These are phyloP conservation scores for Lerema accius DNA, from an alignment of 1,140 invertebrate genomes.

Conservation along the genomic window DNA sequence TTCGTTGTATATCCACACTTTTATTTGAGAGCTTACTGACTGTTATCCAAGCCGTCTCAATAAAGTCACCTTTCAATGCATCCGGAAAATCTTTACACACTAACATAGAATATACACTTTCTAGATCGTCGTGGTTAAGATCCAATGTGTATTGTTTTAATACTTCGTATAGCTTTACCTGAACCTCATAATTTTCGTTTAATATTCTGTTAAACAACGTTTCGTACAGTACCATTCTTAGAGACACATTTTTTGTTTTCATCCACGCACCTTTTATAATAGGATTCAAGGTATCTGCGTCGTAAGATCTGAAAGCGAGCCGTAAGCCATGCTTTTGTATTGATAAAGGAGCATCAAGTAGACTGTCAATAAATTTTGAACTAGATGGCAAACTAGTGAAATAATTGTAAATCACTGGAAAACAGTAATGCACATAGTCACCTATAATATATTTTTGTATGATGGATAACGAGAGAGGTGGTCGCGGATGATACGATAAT, in stretches of 20 bases:
- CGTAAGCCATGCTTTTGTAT: slow-evolving; percentile 66
- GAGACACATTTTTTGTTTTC: slow-evolving; percentile 60
- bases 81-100: slow-evolving; percentile 36
- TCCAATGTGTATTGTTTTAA: slow-evolving; percentile 37
- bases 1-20: slow-evolving; percentile 36
- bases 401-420: slow-evolving; percentile 57
- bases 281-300: slow-evolving; percentile 44
- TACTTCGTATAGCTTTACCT: slow-evolving; percentile 45
- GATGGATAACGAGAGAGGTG: slow-evolving; percentile 50
- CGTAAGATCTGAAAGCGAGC: slow-evolving; percentile 56
- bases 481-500: slow-evolving; percentile 51
- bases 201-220: slow-evolving; percentile 48
- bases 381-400: slow-evolving; percentile 45
- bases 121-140: neutral
- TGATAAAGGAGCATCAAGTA: slow-evolving; percentile 54
- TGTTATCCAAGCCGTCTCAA: slow-evolving; percentile 48
- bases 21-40: slow-evolving; percentile 45
- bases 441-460: slow-evolving; percentile 54
- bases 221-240: slow-evolving; percentile 54
- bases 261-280: slow-evolving; percentile 53
- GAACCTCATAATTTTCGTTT: slow-evolving; percentile 24
- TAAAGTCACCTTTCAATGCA: slow-evolving; percentile 41
- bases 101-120: slow-evolving; percentile 38
- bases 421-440: slow-evolving; percentile 57
- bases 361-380: slow-evolving; percentile 51